These are phyloP conservation scores for Nephrotoma flavescens DNA, from an alignment of 2,888 invertebrate genomes.

Conservation along the genomic window DNA sequence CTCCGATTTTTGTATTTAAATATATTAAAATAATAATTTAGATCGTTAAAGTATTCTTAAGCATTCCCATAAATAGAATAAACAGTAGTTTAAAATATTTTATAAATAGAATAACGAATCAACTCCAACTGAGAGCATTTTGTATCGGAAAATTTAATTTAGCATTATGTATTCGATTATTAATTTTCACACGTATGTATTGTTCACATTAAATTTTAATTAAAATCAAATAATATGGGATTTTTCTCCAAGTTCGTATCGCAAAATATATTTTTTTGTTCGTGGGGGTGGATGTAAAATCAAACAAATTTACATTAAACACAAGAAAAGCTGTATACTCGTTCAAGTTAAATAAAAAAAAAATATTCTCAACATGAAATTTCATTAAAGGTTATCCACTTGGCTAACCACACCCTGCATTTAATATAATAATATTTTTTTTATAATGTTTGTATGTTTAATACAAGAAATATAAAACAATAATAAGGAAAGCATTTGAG, in stretches of 20 bases:
- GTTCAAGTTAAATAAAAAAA: neutral
- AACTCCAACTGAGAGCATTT: neutral
- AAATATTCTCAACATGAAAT: neutral
- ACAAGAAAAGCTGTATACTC: neutral
- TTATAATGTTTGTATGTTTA: neutral
- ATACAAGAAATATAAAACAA: neutral
- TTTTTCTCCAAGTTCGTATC: neutral
- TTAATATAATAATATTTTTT: neutral
- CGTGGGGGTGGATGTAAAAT: neutral
- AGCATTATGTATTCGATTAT: neutral
- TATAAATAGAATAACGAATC: neutral
- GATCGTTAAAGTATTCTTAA: neutral
- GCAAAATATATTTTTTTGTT: neutral
- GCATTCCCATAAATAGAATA: neutral
- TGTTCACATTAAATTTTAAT: neutral
- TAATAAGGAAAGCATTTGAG: conserved; percentile 2
- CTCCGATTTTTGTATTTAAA: neutral
- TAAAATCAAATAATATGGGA: neutral
- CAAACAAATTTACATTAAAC: neutral
- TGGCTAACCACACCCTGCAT: conserved; percentile 1
- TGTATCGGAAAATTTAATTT: neutral
- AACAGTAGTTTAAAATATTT: neutral
- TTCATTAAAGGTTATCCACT: conserved; percentile 2
- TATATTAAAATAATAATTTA: neutral
- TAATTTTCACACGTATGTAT: neutral